A percentile compares a stretch with the other conserved stretches of the same genome.
Evolutionary conservation across 2,797 vertebrate genomes (phyloP).

Genomic region (Lophius americanus): DNA sequence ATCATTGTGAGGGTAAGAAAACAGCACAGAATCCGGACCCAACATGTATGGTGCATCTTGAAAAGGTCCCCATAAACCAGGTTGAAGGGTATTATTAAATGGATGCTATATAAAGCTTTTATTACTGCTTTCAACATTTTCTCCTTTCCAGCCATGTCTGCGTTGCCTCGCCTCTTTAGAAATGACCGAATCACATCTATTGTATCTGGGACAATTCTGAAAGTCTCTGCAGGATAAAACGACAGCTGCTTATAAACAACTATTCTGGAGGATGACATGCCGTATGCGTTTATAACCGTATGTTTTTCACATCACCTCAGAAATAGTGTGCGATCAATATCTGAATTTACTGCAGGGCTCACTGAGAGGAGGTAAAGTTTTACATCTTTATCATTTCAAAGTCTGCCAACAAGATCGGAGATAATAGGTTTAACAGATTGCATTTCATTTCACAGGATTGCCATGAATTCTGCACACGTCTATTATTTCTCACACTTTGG

Average conservation of each 20-base stretch:
- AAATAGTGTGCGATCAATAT: constrained; percentile 16
- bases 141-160: constrained; percentile 10
- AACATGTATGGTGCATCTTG: constrained; percentile 8
- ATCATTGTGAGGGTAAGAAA: not conserved
- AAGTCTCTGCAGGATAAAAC: constrained; percentile 26
- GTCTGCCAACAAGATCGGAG: not conserved
- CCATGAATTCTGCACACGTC: constrained; percentile 35
- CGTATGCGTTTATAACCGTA: not conserved
- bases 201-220: constrained; percentile 35
- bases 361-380: constrained; percentile 21
- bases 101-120: constrained; percentile 33
- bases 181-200: constrained; percentile 36
- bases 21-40: not conserved
- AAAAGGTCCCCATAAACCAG: constrained; percentile 20
- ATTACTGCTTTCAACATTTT: constrained; percentile 11
- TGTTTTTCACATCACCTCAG: constrained; percentile 14
- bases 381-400: constrained; percentile 21
- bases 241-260: constrained; percentile 33
- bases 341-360: constrained; percentile 3
- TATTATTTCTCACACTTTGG: constrained; percentile 29
- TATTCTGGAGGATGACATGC: constrained; percentile 20
- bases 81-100: constrained; percentile 32
- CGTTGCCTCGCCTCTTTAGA: constrained; percentile 19
- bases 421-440: constrained; percentile 30
- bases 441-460: constrained; percentile 37